phyloP scores from a whole-genome alignment of 1,140 invertebrate species.

The Leptestheria dahalacensis region DNA sequence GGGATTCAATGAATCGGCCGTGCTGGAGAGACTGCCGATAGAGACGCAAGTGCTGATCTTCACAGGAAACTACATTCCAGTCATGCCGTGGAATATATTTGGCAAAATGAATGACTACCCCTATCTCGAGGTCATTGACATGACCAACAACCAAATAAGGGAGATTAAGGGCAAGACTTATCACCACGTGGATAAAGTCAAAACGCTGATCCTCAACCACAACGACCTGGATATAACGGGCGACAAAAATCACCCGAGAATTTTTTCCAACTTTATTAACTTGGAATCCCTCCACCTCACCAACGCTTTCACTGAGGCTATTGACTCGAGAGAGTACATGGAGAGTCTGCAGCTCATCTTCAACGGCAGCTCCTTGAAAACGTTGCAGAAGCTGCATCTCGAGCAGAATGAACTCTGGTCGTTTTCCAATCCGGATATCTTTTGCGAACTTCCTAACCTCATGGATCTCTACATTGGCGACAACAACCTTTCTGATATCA shows the following conservation, averaged over 20 bases:
- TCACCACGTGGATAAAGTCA: constrained; percentile 53
- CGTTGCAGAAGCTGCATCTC: constrained; percentile 52
- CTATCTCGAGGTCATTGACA: constrained; percentile 45
- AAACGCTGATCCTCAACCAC: constrained; percentile 55
- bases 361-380: constrained; percentile 45
- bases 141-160: constrained; percentile 58
- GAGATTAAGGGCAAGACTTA: constrained; percentile 60
- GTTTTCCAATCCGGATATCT: constrained; percentile 41
- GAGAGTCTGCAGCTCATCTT: constrained; percentile 50
- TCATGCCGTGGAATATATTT: constrained; percentile 54
- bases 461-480: constrained; percentile 52
- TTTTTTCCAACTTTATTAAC: constrained; percentile 63
- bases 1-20: constrained; percentile 37
- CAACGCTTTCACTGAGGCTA: constrained; percentile 49
- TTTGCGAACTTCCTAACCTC: constrained; percentile 50
- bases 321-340: constrained; percentile 23
- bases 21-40: constrained; percentile 44
- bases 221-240: constrained; percentile 50
- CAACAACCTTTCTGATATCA: constrained; percentile 42
- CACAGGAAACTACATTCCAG: constrained; percentile 47
- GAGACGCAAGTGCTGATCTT: constrained; percentile 56
- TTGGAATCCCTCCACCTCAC: constrained; percentile 55
- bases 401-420: constrained; percentile 56
- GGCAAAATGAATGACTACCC: constrained; percentile 43
- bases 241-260: constrained; percentile 46